A percentile compares a stretch with the other conserved stretches of the same genome.
Evolutionary conservation across 2,113 vertebrate genomes (phyloP).

Genomic region (Otocyon megalotis): DNA sequence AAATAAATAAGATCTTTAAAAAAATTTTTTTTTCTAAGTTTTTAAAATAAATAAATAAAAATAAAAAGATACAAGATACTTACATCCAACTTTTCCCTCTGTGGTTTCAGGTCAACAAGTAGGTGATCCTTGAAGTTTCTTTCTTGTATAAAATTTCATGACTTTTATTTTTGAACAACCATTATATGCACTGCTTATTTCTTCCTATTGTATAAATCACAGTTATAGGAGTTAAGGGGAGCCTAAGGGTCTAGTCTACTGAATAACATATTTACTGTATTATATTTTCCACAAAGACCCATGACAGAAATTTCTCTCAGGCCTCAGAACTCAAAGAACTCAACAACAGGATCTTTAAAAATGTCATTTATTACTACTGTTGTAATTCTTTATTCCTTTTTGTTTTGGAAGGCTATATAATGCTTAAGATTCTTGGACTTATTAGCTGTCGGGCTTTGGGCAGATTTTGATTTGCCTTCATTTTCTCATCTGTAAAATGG

Average conservation of each 20-base stretch:
- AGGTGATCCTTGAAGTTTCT: slow-evolving; percentile 32
- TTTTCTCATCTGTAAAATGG: neutral
- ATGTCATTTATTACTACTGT: neutral
- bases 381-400: slow-evolving; percentile 46
- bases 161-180: neutral
- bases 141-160: slow-evolving; percentile 36
- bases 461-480: neutral
- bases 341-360: slow-evolving; percentile 13
- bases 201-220: neutral
- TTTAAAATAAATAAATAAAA: too few species aligned
- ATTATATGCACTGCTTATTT: neutral
- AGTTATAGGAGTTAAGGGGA: neutral
- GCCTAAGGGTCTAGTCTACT: neutral
- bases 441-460: neutral
- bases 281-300: neutral
- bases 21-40: too few species aligned
- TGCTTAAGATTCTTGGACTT: slow-evolving; percentile 22
- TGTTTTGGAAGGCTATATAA: neutral
- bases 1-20: too few species aligned
- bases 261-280: neutral
- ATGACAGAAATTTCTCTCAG: slow-evolving; percentile 19
- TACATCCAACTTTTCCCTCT: neutral
- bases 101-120: slow-evolving; percentile 44
- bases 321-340: neutral
- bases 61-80: neutral